Evolutionary conservation across 2,113 vertebrate genomes (phyloP).

Genomic region (Callocephalon fimbriatum): DNA sequence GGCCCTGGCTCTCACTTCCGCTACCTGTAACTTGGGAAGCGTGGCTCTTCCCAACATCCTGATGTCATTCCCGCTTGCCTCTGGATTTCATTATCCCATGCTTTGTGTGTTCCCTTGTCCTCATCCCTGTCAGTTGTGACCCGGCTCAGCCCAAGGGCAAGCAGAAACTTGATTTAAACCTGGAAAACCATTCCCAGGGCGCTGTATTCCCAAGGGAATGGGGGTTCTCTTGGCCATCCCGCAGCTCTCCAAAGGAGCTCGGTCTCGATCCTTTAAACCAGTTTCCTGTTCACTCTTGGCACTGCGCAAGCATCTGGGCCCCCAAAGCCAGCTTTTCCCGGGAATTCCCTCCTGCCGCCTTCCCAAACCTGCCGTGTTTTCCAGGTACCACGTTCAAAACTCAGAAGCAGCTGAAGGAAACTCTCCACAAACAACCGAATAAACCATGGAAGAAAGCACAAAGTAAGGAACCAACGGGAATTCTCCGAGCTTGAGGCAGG

Average conservation of each 20-base stretch:
- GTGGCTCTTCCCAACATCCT: not conserved
- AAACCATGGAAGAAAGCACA: slow-evolving; percentile 85
- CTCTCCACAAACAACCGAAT: slow-evolving; percentile 83
- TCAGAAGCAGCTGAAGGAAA: slow-evolving; percentile 86
- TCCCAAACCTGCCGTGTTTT: slow-evolving; percentile 78
- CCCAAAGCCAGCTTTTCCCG: slow-evolving; percentile 54
- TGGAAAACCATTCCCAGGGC: slow-evolving; percentile 51
- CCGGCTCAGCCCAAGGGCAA: slow-evolving; percentile 9
- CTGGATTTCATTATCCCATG: not conserved
- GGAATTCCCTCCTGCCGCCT: slow-evolving; percentile 65
- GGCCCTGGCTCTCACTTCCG: no score
- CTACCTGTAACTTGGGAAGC: no score
- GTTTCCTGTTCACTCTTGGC: slow-evolving; percentile 68
- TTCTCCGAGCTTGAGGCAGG: slow-evolving; percentile 65
- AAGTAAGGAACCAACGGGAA: slow-evolving; percentile 78
- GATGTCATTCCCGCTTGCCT: not conserved
- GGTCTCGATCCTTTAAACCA: slow-evolving; percentile 45
- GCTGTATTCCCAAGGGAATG: slow-evolving; percentile 37
- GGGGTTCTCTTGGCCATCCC: slow-evolving; percentile 34
- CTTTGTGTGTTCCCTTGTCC: not conserved
- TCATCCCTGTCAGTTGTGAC: not conserved
- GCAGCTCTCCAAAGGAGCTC: slow-evolving; percentile 36
- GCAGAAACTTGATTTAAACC: slow-evolving; percentile 70
- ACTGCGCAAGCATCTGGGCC: slow-evolving; percentile 35
- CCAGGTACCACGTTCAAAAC: slow-evolving; percentile 86